These are phyloP conservation scores for Luperina nickerlii DNA, from an alignment of 2,888 invertebrate genomes.

Conservation along the genomic window DNA sequence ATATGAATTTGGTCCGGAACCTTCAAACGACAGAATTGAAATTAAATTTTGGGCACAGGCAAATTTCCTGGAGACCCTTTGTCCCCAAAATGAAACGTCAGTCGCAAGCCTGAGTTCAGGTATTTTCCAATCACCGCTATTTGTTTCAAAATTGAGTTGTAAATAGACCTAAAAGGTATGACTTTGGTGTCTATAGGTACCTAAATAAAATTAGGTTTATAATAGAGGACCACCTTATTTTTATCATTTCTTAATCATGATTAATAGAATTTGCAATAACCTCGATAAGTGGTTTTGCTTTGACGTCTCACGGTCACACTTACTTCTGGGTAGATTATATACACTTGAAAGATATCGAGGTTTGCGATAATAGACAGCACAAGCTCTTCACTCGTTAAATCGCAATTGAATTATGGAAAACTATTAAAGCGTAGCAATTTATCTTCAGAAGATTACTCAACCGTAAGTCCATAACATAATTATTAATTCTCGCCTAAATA, in stretches of 20 bases:
- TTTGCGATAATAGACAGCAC: slow-evolving; percentile 19
- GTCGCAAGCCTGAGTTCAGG: slow-evolving; percentile 57
- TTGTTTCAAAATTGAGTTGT: slow-evolving; percentile 46
- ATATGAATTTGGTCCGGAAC: slow-evolving; percentile 47
- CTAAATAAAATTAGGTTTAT: background rate
- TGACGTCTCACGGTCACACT: slow-evolving; percentile 21
- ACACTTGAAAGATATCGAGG: slow-evolving; percentile 22
- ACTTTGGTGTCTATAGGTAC: background rate
- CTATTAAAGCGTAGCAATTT: slow-evolving; percentile 39
- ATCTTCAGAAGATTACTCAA: slow-evolving; percentile 41
- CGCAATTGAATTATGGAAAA: slow-evolving; percentile 27
- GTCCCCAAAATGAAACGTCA: slow-evolving; percentile 75
- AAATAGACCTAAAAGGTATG: slow-evolving; percentile 5
- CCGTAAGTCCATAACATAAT: slow-evolving; percentile 25
- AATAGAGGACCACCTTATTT: background rate
- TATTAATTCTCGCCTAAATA: slow-evolving; percentile 40
- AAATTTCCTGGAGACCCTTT: slow-evolving; percentile 64
- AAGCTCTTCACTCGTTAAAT: slow-evolving; percentile 20
- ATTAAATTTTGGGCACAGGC: slow-evolving; percentile 67
- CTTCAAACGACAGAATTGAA: slow-evolving; percentile 63
- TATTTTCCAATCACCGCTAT: slow-evolving; percentile 49
- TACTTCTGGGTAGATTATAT: slow-evolving; percentile 20
- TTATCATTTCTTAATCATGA: background rate
- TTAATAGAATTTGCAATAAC: slow-evolving; percentile 3
- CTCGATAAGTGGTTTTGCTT: slow-evolving; percentile 3